Evolutionary conservation across 2,113 vertebrate species (phyloP), one percentile per base, ranked within the genome.

Genomic region (Leptosomus discolor): DNA sequence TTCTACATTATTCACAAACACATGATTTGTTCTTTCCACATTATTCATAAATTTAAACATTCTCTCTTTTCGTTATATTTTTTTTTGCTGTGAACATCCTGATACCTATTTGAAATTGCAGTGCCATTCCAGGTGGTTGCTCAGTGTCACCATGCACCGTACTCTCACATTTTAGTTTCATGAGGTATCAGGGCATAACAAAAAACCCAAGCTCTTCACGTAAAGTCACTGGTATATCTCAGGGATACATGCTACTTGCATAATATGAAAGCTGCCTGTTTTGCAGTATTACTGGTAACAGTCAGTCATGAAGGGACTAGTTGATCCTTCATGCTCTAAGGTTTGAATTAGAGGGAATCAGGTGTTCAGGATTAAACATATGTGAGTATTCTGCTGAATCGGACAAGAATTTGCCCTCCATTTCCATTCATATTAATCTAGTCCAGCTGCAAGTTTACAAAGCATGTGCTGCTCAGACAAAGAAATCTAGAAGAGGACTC

Each of bases 331-430:
- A 16, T 51, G 43, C 9, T 85, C 88, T 90, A 67, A 85, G 36
- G 32, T 80, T 90, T 90, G 50, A 83, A 60, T 79, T 83, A 88
- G 67, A 88, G 53, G n/a, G 57, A 92, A 79, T 92, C 54, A 61
- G 54, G 50, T 92, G 88, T 92, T 95, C 95, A 51, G 24, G 63
- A 69, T 93, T 93, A 95, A 88, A 76, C 30, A 45, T 43, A 65
- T 4, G 2, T 36, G 48, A 73, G 39, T 48, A 60, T 90, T 48
- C 61, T 81, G 43, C 65, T 83, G 78, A 94, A 77, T 88, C 30
- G 43, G 53, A 26, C 24, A 80, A 74, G 71, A 81, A 92, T 96
- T 95, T 95, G 32, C 79, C 53, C 39, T 88, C 26, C 13, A 26
- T 82, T 88, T 95, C 60, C 68, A 73, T 94, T 90, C 53, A 48